Evolutionary conservation across 2,797 vertebrate species (phyloP), one percentile per base, ranked within the genome.

Genomic region (Halcyon badia): DNA sequence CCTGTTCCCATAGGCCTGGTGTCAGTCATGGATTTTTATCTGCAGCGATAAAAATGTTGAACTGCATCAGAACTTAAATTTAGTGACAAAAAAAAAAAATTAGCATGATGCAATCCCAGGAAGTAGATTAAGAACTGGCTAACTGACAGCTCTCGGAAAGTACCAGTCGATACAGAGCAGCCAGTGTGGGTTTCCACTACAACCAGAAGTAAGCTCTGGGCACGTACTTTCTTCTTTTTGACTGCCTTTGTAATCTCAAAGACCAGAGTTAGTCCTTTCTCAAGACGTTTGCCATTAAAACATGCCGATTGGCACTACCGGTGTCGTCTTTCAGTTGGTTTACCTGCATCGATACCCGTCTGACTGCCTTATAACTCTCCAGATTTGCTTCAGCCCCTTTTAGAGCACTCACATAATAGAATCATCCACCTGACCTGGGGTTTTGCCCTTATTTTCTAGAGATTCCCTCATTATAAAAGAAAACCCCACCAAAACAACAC

Each of bases 61-160:
- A 65, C 81, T 71, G 94, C 94, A 95, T 96, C 96, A 97, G 94
- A 64, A 90, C 94, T 96, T 94, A 97, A 96, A 96, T 96, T 87
- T 97, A 96, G 95, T 96, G 96, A 89, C 94, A 64, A 72, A 90
- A 66, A 58, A 37, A 12, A 11, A 71, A 82, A 76, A 83, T 44
- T 51, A 92, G 91, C 64, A 94, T 96, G 96, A 95, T 95, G 96
- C 96, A 97, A 92, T 96, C 52, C 71, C 96, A 96, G 95, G 94
- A 95, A 96, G 96, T 68, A 73, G 94, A 62, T 94, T 6, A 84
- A 94, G 92, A 95, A 71, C 90, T 93, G 93, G 84, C 90, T 87
- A 82, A 90, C 26, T 94, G 94, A 92, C 95, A 94, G 87, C 82
- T 70, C 89, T 92, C 10, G 5, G 87, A 73, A 51, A 86, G 86